A percentile compares a stretch with the other conserved stretches of the same genome.
phyloP scores from a whole-genome alignment of 2,797 vertebrate genomes.

The Bufotes viridis region DNA sequence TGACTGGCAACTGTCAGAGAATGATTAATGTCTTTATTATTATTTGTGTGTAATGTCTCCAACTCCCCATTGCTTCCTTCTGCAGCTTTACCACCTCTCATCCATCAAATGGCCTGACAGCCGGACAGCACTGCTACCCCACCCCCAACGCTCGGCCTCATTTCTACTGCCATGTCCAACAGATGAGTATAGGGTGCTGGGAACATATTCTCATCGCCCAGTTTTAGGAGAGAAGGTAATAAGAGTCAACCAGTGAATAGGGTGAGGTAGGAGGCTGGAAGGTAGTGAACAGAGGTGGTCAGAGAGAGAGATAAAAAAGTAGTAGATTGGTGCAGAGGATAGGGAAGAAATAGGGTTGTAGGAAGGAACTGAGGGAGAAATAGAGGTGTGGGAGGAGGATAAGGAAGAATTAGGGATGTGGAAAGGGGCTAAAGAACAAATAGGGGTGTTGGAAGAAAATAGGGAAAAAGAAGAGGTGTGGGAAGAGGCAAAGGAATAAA shows the following conservation, averaged over 20 bases:
- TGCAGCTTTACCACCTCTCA: slow-evolving; percentile 56
- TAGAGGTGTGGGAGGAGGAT: neutral
- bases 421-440: neutral
- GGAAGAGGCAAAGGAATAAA: neutral
- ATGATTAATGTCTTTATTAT: slow-evolving; percentile 63
- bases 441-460: too few relatives aligned
- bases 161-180: slow-evolving; percentile 41
- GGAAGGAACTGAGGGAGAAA: neutral
- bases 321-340: neutral
- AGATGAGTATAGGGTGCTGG: slow-evolving; percentile 21
- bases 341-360: neutral
- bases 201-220: neutral
- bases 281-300: neutral
- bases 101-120: slow-evolving; percentile 51
- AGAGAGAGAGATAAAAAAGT: neutral
- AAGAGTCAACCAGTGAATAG: neutral
- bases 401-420: neutral
- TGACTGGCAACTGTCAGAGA: slow-evolving; percentile 61
- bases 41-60: slow-evolving; percentile 57
- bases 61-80: slow-evolving; percentile 58
- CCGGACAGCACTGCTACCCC: slow-evolving; percentile 32
- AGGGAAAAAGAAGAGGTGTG: too few relatives aligned
- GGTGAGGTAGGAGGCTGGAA: neutral
- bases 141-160: slow-evolving; percentile 17
- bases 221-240: neutral